These are phyloP conservation scores for Mirza zaza DNA, from an alignment of 2,113 vertebrate species.

Conservation along the genomic window DNA sequence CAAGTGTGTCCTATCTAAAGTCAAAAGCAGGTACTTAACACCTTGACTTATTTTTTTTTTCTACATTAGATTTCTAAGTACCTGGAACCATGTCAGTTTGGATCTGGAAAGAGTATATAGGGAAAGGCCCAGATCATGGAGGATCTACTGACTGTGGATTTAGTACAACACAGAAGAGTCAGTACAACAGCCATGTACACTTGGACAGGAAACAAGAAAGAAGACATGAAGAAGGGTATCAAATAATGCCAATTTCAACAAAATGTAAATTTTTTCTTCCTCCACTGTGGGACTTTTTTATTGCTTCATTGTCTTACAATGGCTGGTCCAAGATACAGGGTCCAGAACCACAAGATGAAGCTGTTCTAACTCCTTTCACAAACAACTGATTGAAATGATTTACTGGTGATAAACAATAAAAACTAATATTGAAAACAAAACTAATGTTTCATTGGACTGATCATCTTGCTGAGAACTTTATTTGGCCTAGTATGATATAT, in stretches of 20 bases:
- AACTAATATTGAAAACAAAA: conserved; percentile 24
- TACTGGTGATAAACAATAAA: conserved; percentile 10
- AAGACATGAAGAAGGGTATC: neutral
- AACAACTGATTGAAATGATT: conserved; percentile 49
- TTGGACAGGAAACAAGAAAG: neutral
- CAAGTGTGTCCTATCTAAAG: neutral
- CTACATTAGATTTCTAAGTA: neutral
- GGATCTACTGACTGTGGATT: neutral
- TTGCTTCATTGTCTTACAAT: neutral
- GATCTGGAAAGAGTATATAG: neutral
- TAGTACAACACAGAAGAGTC: neutral
- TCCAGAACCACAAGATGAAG: neutral
- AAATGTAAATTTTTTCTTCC: neutral
- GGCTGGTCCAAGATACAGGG: neutral
- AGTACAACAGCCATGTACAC: neutral
- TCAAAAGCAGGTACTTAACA: neutral
- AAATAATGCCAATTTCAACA: neutral
- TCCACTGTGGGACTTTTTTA: neutral
- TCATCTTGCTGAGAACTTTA: conserved; percentile 54
- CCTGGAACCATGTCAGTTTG: neutral
- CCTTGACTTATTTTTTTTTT: neutral
- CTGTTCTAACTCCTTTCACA: neutral
- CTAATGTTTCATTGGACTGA: conserved; percentile 30
- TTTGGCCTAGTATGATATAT: neutral
- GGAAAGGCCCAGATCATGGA: neutral